Percentiles rank a stretch among this genome's conserved stretches.
Conservation (phyloP, 2,113 vertebrate species). For the Riparia riparia region DNA sequence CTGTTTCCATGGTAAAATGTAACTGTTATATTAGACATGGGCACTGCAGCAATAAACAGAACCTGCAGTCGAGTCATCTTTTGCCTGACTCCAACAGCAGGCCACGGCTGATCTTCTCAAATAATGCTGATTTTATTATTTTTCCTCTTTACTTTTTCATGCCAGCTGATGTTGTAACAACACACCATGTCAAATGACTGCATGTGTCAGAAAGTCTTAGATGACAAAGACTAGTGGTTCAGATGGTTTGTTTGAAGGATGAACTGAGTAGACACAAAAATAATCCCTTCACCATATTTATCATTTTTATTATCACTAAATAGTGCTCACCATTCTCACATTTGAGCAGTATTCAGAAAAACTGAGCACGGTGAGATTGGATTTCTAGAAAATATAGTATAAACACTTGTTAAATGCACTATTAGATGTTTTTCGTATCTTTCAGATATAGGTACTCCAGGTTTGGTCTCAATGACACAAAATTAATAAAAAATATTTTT, state of each 20-base stretch:
- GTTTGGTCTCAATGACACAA: neutral
- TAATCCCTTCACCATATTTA: neutral
- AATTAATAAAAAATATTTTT: neutral
- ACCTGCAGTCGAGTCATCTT: neutral
- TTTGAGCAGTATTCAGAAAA: neutral
- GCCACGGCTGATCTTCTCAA: neutral
- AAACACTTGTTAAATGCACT: neutral
- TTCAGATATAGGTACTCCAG: neutral
- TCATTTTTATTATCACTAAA: neutral
- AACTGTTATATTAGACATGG: neutral
- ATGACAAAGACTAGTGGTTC: neutral
- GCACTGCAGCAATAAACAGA: neutral
- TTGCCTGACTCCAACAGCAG: neutral
- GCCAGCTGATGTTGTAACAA: neutral
- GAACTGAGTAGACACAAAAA: neutral
- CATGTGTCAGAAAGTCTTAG: neutral
- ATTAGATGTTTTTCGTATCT: neutral
- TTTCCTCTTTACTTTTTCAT: neutral
- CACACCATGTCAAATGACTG: neutral
- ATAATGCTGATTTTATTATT: neutral
- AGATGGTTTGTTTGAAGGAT: neutral
- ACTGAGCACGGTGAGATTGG: neutral
- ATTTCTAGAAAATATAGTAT: neutral
- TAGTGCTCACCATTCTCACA: neutral
- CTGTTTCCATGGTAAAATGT: slow-evolving; percentile 39